Percentiles rank a stretch among this genome's conserved stretches.
phyloP scores from a whole-genome alignment of 2,113 vertebrate species.

The Xiphophorus couchianus region DNA sequence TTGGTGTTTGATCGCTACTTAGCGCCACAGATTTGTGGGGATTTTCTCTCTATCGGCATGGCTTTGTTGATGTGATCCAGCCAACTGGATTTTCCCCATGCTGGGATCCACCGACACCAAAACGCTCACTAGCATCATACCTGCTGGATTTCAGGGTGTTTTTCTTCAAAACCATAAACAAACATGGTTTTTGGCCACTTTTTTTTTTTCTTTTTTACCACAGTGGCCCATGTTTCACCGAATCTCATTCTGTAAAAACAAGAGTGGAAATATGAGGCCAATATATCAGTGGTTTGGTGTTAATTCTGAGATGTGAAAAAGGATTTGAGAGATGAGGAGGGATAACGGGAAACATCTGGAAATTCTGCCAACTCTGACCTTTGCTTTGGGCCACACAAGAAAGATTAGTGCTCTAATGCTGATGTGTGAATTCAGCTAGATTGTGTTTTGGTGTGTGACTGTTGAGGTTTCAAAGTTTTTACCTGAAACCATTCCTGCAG shows the following conservation, averaged over 20 bases:
- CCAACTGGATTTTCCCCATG: slow-evolving; percentile 53
- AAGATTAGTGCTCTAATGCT: slow-evolving; percentile 17
- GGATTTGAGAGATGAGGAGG: slow-evolving; percentile 52
- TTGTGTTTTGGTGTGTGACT: slow-evolving; percentile 7
- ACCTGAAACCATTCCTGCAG: too few relatives aligned
- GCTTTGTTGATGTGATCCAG: slow-evolving; percentile 40
- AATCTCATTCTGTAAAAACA: slow-evolving; percentile 26
- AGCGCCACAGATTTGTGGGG: slow-evolving; percentile 24
- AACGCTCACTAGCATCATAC: slow-evolving; percentile 27
- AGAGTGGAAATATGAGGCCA: slow-evolving; percentile 27
- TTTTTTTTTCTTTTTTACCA: slow-evolving; percentile 17
- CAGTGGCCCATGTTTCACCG: slow-evolving; percentile 15
- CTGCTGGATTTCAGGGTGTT: slow-evolving; percentile 42
- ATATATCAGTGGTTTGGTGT: slow-evolving; percentile 36
- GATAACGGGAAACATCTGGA: slow-evolving; percentile 79
- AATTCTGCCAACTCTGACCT: slow-evolving; percentile 47
- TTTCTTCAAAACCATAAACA: slow-evolving; percentile 49
- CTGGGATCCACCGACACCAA: slow-evolving; percentile 27
- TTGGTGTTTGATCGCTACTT: slow-evolving; percentile 34
- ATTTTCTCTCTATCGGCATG: slow-evolving; percentile 35
- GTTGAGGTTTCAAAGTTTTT: too few relatives aligned
- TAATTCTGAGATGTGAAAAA: slow-evolving; percentile 28
- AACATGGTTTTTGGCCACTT: slow-evolving; percentile 17
- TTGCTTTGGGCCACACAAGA: slow-evolving; percentile 56
- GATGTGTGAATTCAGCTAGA: slow-evolving; percentile 7